These are phyloP conservation scores for Liparis tanakae DNA, from an alignment of 2,797 vertebrate genomes.

Conservation along the genomic window DNA sequence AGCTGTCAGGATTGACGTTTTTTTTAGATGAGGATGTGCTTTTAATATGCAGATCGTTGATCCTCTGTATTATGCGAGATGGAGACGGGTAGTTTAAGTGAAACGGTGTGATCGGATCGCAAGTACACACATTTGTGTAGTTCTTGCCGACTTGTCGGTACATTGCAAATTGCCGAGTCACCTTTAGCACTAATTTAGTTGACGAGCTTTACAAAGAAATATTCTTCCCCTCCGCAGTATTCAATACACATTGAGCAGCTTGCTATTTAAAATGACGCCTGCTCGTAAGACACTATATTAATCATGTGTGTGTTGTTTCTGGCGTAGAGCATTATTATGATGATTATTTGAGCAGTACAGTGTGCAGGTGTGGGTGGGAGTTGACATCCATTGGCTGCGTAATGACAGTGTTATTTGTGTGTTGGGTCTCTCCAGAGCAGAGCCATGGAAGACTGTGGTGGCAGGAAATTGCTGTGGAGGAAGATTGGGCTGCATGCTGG, in stretches of 20 bases:
- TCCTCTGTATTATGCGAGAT: not conserved
- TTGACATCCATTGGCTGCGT: constrained; percentile 74
- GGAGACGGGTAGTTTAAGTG: not conserved
- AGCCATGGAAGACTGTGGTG: constrained; percentile 72
- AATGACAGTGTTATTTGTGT: constrained; percentile 80
- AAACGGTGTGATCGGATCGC: not conserved
- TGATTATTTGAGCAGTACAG: constrained; percentile 60
- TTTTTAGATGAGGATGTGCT: constrained; percentile 40
- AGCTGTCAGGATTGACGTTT: constrained; percentile 15
- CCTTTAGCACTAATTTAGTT: not conserved
- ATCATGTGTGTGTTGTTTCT: constrained; percentile 61
- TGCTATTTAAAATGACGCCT: constrained; percentile 31
- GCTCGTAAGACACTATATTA: constrained; percentile 42
- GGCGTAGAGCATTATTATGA: constrained; percentile 35
- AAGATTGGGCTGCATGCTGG: constrained; percentile 80
- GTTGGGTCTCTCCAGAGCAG: constrained; percentile 67
- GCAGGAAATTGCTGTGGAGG: constrained; percentile 83
- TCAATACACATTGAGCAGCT: constrained; percentile 31
- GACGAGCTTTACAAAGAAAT: not conserved
- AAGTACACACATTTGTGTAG: constrained; percentile 7
- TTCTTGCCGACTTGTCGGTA: constrained; percentile 3
- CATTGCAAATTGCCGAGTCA: constrained; percentile 12
- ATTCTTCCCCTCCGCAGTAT: not conserved
- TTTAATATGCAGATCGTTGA: constrained; percentile 28
- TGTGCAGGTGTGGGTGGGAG: constrained; percentile 81